These are phyloP conservation scores for Leucoraja erinaceus DNA, from an alignment of 2,113 vertebrate genomes.

Conservation along the genomic window DNA sequence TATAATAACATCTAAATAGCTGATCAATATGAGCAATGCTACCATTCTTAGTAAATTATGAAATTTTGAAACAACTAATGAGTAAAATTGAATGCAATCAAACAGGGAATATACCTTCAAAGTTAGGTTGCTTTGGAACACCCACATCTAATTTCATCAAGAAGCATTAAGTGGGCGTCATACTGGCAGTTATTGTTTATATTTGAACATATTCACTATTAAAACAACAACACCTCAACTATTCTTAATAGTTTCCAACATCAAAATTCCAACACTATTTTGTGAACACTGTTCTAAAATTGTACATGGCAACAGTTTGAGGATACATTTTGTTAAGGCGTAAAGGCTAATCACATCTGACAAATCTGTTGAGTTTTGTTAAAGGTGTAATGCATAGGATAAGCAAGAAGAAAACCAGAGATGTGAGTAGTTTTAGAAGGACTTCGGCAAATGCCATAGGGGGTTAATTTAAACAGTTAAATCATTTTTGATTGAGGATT, in stretches of 20 bases:
- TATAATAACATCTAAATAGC: constrained; percentile 3
- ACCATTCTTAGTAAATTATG: constrained; percentile 23
- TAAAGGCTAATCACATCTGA: background rate
- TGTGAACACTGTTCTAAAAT: background rate
- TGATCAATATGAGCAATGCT: constrained; percentile 4
- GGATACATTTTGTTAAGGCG: constrained; percentile 7
- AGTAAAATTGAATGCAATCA: background rate
- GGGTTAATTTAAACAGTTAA: no score
- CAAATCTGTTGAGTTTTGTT: no score
- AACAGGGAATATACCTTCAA: background rate
- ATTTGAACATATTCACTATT: background rate
- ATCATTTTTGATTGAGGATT: no score
- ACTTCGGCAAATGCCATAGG: no score
- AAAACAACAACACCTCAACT: background rate
- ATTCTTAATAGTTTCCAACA: background rate
- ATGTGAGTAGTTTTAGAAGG: no score
- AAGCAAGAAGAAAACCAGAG: no score
- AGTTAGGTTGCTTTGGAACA: background rate
- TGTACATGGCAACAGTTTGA: background rate
- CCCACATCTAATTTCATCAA: background rate
- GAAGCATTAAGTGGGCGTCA: background rate
- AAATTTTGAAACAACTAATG: background rate
- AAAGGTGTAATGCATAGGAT: no score
- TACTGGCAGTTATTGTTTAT: background rate
- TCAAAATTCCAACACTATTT: background rate